Conservation (phyloP, 1,140 invertebrate species). For the Spodoptera frugiperda region DNA sequence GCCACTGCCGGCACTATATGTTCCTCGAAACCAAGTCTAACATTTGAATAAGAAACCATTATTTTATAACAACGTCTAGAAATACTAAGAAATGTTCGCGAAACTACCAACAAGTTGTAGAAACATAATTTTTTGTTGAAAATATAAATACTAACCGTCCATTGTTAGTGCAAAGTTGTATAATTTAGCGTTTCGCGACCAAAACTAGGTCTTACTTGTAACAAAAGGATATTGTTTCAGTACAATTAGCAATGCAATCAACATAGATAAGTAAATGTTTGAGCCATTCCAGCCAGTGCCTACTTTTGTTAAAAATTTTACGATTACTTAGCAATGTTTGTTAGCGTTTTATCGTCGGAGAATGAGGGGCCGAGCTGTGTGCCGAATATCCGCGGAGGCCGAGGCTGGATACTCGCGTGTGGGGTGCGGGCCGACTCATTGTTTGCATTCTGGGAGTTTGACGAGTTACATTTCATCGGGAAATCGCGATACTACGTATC, state of each 20-base stretch:
- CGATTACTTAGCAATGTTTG: conserved; percentile 40
- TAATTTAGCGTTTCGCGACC: conserved; percentile 77
- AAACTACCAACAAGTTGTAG: conserved; percentile 26
- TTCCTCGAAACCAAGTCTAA: conserved; percentile 10
- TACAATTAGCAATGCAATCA: conserved; percentile 78
- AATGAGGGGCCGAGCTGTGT: not conserved
- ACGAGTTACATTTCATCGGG: conserved; percentile 9
- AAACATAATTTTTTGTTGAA: conserved; percentile 48
- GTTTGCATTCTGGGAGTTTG: not conserved
- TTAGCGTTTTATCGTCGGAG: conserved; percentile 37
- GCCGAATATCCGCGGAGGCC: too few relatives aligned
- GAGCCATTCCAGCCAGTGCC: conserved; percentile 64
- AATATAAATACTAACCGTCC: conserved; percentile 59
- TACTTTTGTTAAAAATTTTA: conserved; percentile 51
- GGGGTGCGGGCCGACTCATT: not conserved
- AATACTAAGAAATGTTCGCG: conserved; percentile 25
- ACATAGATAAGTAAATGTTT: conserved; percentile 80
- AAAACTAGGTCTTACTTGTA: conserved; percentile 77
- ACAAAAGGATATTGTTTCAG: conserved; percentile 80
- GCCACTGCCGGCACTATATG: not conserved
- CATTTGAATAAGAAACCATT: conserved; percentile 19
- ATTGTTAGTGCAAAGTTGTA: conserved; percentile 72
- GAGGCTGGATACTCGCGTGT: not conserved
- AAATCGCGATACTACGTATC: not conserved
- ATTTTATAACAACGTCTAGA: conserved; percentile 22